A percentile compares a stretch with the other conserved stretches of the same genome.
phyloP scores from a whole-genome alignment of 1,140 invertebrate genomes.

The Drosophila varians region DNA sequence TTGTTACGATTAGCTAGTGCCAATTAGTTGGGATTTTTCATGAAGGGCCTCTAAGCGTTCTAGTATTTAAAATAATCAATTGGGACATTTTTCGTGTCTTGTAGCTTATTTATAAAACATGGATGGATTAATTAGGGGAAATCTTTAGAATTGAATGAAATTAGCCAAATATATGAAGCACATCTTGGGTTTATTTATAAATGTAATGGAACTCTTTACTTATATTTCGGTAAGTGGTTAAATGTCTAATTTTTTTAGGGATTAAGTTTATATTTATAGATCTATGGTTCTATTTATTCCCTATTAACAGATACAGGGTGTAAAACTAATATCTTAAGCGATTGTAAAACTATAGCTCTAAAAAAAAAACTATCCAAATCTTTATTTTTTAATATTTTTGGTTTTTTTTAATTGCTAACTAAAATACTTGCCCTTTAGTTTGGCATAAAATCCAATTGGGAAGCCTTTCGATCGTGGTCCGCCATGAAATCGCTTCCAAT shows the following conservation, averaged over 20 bases:
- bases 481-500: constrained; percentile 73
- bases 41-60: background rate
- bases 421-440: constrained; percentile 13
- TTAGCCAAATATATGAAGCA: background rate
- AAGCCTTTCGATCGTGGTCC: constrained; percentile 74
- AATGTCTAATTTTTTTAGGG: too few relatives aligned
- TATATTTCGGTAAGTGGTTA: too few relatives aligned
- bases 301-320: too few relatives aligned
- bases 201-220: too few relatives aligned
- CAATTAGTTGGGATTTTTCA: constrained; percentile 31
- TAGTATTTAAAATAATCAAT: constrained; percentile 1
- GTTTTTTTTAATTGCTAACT: constrained; percentile 7
- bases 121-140: background rate
- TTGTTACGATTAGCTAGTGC: constrained; percentile 50
- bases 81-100: constrained; percentile 1
- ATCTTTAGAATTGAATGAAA: background rate
- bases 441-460: constrained; percentile 31
- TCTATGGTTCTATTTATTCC: too few relatives aligned
- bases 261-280: too few relatives aligned
- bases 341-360: background rate
- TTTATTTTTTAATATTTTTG: background rate
- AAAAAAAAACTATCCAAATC: constrained; percentile 4
- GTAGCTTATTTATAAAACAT: background rate
- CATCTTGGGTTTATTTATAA: too few relatives aligned
- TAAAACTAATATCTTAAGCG: too few relatives aligned